A percentile compares a stretch with the other conserved stretches of the same genome.
phyloP scores from a whole-genome alignment of 2,888 invertebrate genomes.

The Epistrophella euchroma region DNA sequence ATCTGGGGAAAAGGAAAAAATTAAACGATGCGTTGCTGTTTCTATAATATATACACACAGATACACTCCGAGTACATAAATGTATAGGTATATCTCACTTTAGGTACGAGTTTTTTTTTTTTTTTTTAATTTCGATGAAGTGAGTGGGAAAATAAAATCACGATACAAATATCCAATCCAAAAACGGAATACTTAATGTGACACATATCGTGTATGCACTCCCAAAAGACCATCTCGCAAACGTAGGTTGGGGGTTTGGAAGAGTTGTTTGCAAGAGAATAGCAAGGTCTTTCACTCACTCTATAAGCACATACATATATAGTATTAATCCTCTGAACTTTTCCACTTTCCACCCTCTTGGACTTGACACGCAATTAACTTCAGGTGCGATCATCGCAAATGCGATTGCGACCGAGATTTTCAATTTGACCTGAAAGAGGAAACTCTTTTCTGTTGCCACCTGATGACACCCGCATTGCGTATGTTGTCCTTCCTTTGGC shows the following conservation, averaged over 20 bases:
- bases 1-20: conserved; percentile 71
- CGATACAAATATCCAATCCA: conserved; percentile 51
- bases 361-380: conserved; percentile 75
- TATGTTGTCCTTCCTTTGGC: conserved; percentile 9
- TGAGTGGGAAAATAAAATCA: conserved; percentile 39
- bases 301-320: conserved; percentile 29
- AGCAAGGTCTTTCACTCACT: not conserved
- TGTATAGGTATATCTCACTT: not conserved
- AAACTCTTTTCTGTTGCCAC: conserved; percentile 1
- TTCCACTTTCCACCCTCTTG: conserved; percentile 44
- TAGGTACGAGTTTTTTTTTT: not conserved
- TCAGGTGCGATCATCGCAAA: conserved; percentile 69
- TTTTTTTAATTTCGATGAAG: conserved; percentile 9
- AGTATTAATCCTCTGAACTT: conserved; percentile 17
- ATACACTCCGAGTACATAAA: conserved; percentile 4
- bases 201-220: conserved; percentile 50
- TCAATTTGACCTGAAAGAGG: conserved; percentile 58
- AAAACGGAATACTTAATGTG: conserved; percentile 69
- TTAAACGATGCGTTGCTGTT: conserved; percentile 61
- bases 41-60: not conserved
- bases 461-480: conserved; percentile 56
- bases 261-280: not conserved
- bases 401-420: conserved; percentile 70
- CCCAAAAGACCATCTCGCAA: conserved; percentile 24
- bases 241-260: not conserved